A percentile compares a stretch with the other conserved stretches of the same genome.
Conservation (phyloP, 2,888 invertebrate species). For the Ashinkailepas kermadecensis region DNA sequence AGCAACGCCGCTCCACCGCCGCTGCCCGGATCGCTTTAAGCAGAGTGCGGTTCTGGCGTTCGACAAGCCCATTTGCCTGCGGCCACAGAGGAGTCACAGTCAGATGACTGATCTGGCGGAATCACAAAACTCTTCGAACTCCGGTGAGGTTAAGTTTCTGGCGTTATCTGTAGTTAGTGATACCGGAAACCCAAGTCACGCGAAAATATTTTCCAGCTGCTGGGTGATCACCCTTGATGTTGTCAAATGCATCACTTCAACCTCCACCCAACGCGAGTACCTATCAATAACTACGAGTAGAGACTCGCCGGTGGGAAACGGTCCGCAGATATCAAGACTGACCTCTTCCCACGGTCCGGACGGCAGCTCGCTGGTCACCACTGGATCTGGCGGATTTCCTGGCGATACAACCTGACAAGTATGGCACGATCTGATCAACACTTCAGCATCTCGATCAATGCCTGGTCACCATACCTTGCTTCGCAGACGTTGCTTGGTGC, state of each 20-base stretch:
- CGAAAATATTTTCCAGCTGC: not conserved
- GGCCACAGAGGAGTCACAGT: not conserved
- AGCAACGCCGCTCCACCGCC: not conserved
- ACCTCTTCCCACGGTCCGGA: no score
- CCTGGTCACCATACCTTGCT: no score
- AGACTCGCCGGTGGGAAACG: not conserved
- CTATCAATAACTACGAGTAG: not conserved
- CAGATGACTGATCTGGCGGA: no score
- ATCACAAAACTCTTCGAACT: not conserved
- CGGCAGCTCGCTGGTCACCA: no score
- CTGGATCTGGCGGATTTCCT: no score
- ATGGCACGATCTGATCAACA: no score
- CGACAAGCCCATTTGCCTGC: not conserved
- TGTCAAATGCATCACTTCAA: not conserved
- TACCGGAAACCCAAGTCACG: not conserved
- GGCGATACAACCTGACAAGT: no score
- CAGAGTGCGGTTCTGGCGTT: not conserved
- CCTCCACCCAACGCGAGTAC: not conserved
- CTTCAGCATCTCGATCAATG: no score
- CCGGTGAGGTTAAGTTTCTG: not conserved
- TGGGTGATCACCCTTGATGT: not conserved
- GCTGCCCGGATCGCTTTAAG: not conserved
- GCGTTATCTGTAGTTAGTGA: not conserved
- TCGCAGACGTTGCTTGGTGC: no score
- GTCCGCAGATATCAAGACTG: no score